Evolutionary conservation across 2,113 vertebrate genomes (phyloP).

Genomic region (Vombatus ursinus): DNA sequence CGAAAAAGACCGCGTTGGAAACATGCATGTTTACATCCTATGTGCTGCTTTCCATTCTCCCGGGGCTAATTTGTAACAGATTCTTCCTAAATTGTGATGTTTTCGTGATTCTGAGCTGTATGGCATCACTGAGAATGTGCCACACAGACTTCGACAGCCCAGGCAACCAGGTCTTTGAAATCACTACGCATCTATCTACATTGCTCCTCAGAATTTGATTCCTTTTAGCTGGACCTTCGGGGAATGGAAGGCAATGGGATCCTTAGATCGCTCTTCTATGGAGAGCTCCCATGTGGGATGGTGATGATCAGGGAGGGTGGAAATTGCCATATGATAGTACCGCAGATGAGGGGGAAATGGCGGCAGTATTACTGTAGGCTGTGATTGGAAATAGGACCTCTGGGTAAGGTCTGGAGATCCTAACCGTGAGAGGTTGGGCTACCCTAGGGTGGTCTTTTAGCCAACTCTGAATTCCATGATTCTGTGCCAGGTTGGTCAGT

Average conservation of each 20-base stretch:
- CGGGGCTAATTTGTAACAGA: background rate
- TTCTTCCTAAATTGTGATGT: background rate
- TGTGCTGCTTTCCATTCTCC: background rate
- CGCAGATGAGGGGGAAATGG: too few species aligned
- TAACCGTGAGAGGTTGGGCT: too few species aligned
- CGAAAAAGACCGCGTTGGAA: background rate
- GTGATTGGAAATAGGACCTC: background rate
- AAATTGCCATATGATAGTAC: background rate
- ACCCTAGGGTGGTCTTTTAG: background rate
- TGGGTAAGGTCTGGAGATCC: background rate
- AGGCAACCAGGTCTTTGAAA: background rate
- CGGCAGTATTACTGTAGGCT: background rate
- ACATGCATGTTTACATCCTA: background rate
- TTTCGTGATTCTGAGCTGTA: background rate
- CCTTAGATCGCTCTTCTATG: background rate
- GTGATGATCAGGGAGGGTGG: background rate
- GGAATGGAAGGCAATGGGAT: background rate
- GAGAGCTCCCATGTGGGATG: background rate
- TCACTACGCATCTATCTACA: fast-evolving
- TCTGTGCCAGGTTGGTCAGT: background rate
- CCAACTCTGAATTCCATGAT: background rate
- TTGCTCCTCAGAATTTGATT: background rate
- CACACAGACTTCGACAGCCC: background rate
- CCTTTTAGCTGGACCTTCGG: too few species aligned
- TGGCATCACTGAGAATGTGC: background rate